Conservation (phyloP, 2,888 invertebrate genomes). For the Conops quadrifasciatus region DNA sequence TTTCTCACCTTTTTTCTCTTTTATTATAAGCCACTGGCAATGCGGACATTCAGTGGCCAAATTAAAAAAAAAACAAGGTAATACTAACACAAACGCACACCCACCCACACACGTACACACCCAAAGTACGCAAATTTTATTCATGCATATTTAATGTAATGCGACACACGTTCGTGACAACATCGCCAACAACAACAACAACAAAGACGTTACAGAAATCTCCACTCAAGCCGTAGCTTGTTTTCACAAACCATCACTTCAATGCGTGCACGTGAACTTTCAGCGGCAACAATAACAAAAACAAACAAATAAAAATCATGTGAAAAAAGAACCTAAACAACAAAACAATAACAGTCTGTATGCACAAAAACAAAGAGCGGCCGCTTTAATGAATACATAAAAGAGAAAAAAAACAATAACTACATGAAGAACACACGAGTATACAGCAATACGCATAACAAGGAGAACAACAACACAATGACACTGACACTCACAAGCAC, state of each 20-base stretch:
- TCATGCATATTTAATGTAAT: not conserved
- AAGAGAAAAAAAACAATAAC: not conserved
- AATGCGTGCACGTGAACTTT: slow-evolving; percentile 6
- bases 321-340: not conserved
- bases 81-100: not conserved
- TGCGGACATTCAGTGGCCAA: not conserved
- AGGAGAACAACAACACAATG: not conserved
- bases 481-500: not conserved
- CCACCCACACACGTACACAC: not conserved
- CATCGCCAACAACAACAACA: not conserved
- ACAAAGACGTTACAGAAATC: not conserved
- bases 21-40: slow-evolving; percentile 19
- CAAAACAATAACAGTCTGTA: slow-evolving; percentile 6
- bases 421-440: not conserved
- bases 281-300: not conserved
- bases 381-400: slow-evolving; percentile 15
- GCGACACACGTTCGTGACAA: not conserved
- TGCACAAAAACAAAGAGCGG: not conserved
- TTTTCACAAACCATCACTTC: slow-evolving; percentile 4
- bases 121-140: not conserved
- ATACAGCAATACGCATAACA: not conserved
- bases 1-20: not conserved
- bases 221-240: not conserved
- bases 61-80: not conserved
- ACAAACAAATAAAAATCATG: slow-evolving; percentile 3